Percentiles rank a stretch among this genome's conserved stretches.
Evolutionary conservation across 1,140 invertebrate species (phyloP).

Genomic region (Dryas iulia): DNA sequence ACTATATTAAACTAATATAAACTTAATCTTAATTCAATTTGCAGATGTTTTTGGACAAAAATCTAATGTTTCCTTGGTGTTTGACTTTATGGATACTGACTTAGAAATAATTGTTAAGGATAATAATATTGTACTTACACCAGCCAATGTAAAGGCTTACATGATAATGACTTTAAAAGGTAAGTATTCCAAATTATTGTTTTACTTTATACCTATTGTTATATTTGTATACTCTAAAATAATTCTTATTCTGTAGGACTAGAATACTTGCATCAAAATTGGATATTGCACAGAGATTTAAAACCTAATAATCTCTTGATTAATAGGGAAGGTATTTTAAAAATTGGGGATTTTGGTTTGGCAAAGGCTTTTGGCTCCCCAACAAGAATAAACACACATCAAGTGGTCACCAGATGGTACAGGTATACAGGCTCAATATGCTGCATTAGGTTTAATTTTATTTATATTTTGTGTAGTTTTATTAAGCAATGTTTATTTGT

Average conservation of each 20-base stretch:
- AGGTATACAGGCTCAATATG: conserved; percentile 78
- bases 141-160: conserved; percentile 97
- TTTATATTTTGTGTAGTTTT: not conserved
- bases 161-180: conserved; percentile 97
- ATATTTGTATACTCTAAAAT: no score
- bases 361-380: conserved; percentile 99
- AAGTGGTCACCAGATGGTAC: conserved; percentile 98
- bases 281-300: conserved; percentile 98
- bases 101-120: conserved; percentile 96
- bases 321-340: conserved; percentile 94
- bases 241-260: conserved; percentile 75
- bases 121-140: conserved; percentile 92
- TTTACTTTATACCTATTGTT: no score
- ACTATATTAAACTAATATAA: not conserved
- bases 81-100: conserved; percentile 99
- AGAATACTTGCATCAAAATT: conserved; percentile 97
- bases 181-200: conserved; percentile 32
- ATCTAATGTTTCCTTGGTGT: conserved; percentile 99
- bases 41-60: conserved; percentile 98
- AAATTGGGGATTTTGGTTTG: conserved; percentile 99
- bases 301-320: conserved; percentile 99
- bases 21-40: not conserved
- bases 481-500: not conserved
- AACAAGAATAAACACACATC: conserved; percentile 97
- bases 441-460: no score